Conservation (phyloP, 2,113 vertebrate genomes). For the Glareola pratincola region DNA sequence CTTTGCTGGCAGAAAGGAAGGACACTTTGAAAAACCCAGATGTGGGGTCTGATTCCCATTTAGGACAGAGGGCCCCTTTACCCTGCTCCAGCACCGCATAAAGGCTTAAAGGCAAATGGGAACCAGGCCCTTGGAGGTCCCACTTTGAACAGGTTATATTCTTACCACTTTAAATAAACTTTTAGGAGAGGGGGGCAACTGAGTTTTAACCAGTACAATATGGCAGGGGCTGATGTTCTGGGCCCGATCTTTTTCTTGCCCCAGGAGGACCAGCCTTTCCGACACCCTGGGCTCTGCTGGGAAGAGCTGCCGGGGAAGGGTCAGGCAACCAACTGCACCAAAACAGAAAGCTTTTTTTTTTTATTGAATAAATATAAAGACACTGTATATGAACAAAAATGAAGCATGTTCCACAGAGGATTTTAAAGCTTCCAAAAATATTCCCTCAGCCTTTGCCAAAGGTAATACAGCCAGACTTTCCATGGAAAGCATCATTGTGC, state of each 20-base stretch:
- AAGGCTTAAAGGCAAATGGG: conserved; percentile 49
- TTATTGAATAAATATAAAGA: conserved; percentile 56
- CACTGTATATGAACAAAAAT: conserved; percentile 50
- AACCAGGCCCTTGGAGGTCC: conserved; percentile 50
- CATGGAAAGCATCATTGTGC: conserved; percentile 54
- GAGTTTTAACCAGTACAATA: conserved; percentile 43
- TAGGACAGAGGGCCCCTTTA: conserved; percentile 37
- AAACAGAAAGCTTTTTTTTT: conserved; percentile 45
- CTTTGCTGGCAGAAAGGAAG: neutral
- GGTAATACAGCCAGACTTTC: conserved; percentile 53
- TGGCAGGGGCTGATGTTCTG: conserved; percentile 18
- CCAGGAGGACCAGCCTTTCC: neutral
- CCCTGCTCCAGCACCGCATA: neutral
- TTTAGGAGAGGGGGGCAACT: neutral
- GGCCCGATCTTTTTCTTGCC: conserved; percentile 1
- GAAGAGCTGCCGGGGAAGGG: conserved; percentile 16
- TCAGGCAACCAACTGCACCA: conserved; percentile 1
- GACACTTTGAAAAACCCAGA: neutral
- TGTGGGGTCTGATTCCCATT: conserved; percentile 62
- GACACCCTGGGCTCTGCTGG: neutral
- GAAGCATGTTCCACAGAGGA: conserved; percentile 30
- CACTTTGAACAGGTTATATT: conserved; percentile 59
- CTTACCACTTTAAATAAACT: conserved; percentile 49
- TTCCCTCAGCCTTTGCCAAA: conserved; percentile 59
- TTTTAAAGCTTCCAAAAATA: conserved; percentile 68